phyloP scores from a whole-genome alignment of 2,113 vertebrate species.

The Macquaria australasica region DNA sequence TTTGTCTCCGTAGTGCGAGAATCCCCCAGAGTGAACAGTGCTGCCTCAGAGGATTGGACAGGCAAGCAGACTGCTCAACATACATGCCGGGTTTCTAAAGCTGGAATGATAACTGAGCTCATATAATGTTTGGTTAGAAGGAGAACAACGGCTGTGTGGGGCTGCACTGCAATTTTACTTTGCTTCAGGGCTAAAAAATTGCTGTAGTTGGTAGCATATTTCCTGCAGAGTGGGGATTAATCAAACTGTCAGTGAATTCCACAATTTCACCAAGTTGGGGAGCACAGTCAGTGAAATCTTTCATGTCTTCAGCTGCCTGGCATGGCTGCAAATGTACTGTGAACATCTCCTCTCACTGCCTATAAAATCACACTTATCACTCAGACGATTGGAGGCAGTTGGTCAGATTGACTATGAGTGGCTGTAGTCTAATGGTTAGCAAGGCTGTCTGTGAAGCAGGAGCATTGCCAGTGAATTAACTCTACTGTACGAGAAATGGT shows the following conservation, averaged over 20 bases:
- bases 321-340: slow-evolving; percentile 31
- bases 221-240: slow-evolving; percentile 39
- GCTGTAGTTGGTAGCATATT: slow-evolving; percentile 27
- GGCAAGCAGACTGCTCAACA: slow-evolving; percentile 35
- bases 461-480: slow-evolving; percentile 9
- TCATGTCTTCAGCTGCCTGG: slow-evolving; percentile 42
- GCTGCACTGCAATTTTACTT: slow-evolving; percentile 30
- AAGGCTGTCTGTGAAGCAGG: slow-evolving; percentile 21
- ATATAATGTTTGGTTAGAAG: slow-evolving; percentile 33
- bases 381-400: slow-evolving; percentile 30
- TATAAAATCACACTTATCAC: slow-evolving; percentile 17
- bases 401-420: slow-evolving; percentile 12
- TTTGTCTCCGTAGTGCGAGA: slow-evolving; percentile 33
- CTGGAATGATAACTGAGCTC: slow-evolving; percentile 31
- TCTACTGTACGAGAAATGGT: not conserved
- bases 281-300: slow-evolving; percentile 39
- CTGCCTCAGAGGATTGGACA: slow-evolving; percentile 44
- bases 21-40: slow-evolving; percentile 37
- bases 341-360: slow-evolving; percentile 26
- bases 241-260: slow-evolving; percentile 52
- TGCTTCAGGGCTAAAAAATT: slow-evolving; percentile 34
- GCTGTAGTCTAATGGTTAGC: slow-evolving; percentile 12
- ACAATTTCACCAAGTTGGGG: slow-evolving; percentile 38
- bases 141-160: slow-evolving; percentile 34
- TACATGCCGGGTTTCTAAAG: slow-evolving; percentile 22